Percentiles rank a stretch among this genome's conserved stretches.
These are phyloP conservation scores for Coptodon rendalli DNA, from an alignment of 2,113 vertebrate genomes.

Conservation along the genomic window DNA sequence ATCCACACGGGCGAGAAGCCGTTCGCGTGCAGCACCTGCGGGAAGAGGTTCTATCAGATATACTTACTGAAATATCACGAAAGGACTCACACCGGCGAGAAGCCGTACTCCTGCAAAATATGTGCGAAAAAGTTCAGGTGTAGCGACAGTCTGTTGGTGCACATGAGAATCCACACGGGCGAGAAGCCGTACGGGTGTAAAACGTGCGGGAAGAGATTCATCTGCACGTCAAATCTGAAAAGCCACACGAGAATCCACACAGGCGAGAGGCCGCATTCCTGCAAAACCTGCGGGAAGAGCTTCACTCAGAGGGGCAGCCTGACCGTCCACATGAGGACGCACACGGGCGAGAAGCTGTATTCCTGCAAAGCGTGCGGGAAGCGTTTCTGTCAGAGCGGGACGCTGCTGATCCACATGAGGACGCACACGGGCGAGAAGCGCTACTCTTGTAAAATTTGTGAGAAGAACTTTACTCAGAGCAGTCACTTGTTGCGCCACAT, in stretches of 20 bases:
- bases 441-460: neutral
- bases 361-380: neutral
- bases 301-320: neutral
- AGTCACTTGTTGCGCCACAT: neutral
- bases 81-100: neutral
- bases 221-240: neutral
- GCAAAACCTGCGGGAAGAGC: neutral
- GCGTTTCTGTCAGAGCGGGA: neutral
- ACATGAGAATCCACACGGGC: neutral
- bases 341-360: neutral
- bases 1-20: neutral
- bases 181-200: neutral
- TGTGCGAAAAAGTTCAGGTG: neutral
- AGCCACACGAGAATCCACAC: neutral
- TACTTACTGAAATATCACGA: neutral
- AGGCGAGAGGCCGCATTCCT: neutral
- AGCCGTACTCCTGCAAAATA: neutral
- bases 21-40: neutral
- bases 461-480: neutral
- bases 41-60: neutral
- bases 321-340: neutral
- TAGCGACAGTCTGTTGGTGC: neutral
- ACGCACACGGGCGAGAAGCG: neutral
- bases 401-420: neutral
- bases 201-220: neutral